phyloP scores from a whole-genome alignment of 2,113 vertebrate species.

The Merops nubicus region DNA sequence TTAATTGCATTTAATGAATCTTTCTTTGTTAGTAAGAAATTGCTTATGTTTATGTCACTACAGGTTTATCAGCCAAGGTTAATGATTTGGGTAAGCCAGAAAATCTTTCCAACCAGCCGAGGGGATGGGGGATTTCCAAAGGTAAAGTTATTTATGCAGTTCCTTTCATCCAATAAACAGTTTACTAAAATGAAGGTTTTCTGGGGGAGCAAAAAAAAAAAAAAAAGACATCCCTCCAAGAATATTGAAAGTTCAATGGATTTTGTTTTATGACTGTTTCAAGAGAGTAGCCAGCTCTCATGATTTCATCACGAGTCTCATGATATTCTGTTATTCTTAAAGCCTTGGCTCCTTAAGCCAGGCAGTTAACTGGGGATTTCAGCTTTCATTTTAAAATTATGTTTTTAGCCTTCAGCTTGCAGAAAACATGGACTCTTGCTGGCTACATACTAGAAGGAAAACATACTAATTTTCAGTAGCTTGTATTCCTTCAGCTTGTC shows the following conservation, averaged over 20 bases:
- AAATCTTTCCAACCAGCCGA: conserved; percentile 68
- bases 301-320: not conserved
- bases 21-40: conserved; percentile 13
- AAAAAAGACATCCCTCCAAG: too few species aligned
- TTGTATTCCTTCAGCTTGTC: not conserved
- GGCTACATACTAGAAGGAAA: conserved; percentile 9
- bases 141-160: conserved; percentile 65
- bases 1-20: not conserved
- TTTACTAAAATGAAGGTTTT: not conserved
- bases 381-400: conserved; percentile 25
- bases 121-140: conserved; percentile 76
- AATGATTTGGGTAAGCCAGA: conserved; percentile 63
- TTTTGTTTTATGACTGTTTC: not conserved
- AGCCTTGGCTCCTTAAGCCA: not conserved
- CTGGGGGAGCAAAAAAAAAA: not conserved
- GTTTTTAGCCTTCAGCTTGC: conserved; percentile 3
- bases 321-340: conserved; percentile 42
- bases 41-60: conserved; percentile 58
- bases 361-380: conserved; percentile 8
- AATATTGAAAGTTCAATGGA: not conserved
- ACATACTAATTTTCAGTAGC: not conserved
- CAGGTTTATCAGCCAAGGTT: conserved; percentile 70
- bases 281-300: not conserved
- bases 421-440: not conserved
- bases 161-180: not conserved